These are phyloP conservation scores for Mormyrus proboscirostris DNA, from an alignment of 2,797 vertebrate genomes.

Conservation along the genomic window DNA sequence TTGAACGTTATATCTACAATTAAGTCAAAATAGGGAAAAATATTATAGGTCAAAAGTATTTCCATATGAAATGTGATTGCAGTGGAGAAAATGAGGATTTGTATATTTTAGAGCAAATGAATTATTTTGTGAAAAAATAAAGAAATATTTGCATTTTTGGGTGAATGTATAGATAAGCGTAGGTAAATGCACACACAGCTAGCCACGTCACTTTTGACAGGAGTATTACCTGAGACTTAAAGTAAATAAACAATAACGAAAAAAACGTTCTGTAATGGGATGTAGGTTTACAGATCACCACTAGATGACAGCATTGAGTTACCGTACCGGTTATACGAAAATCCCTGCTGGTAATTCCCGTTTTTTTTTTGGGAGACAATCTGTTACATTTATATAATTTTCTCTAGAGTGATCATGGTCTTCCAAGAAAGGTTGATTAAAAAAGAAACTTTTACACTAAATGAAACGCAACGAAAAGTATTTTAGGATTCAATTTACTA, in stretches of 20 bases:
- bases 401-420: constrained; percentile 19
- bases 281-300: constrained; percentile 13
- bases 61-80: neutral
- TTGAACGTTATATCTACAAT: neutral
- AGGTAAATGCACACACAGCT: neutral
- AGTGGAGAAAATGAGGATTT: neutral
- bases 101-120: neutral
- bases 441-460: constrained; percentile 14
- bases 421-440: constrained; percentile 11
- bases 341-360: neutral
- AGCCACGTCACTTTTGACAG: neutral
- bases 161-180: neutral
- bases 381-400: constrained; percentile 14
- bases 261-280: neutral
- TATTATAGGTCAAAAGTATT: neutral
- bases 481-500: neutral
- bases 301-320: constrained; percentile 35
- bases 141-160: neutral
- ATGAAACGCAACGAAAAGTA: neutral
- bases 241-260: neutral
- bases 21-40: neutral
- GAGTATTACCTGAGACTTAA: neutral
- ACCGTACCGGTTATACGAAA: neutral
- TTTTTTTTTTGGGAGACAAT: constrained; percentile 4
- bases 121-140: neutral